A percentile compares a stretch with the other conserved stretches of the same genome.
These are phyloP conservation scores for Colletes collaris DNA, from an alignment of 2,888 invertebrate species.

Conservation along the genomic window DNA sequence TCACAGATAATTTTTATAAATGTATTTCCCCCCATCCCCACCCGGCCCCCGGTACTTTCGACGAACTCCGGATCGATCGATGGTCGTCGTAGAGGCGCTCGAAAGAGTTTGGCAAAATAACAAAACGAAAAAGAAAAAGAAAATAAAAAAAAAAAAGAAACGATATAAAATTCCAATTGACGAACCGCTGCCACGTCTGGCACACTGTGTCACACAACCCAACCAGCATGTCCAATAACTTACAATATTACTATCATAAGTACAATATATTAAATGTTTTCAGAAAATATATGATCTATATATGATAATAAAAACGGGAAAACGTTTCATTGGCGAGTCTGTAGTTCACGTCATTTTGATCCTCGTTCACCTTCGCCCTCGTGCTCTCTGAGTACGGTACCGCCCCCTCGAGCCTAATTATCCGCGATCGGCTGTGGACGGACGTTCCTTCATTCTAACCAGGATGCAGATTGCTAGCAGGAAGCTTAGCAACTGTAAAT, in stretches of 20 bases:
- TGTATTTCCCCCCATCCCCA: conserved; percentile 53
- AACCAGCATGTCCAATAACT: conserved; percentile 76
- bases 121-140: background rate
- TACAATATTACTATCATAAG: conserved; percentile 78
- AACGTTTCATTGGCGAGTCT: conserved; percentile 69
- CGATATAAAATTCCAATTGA: conserved; percentile 41
- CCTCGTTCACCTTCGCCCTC: conserved; percentile 38
- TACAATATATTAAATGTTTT: conserved; percentile 80
- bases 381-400: background rate
- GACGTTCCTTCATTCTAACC: conserved; percentile 17
- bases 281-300: conserved; percentile 80
- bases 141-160: conserved; percentile 5
- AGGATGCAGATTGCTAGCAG: conserved; percentile 33
- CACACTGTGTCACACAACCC: conserved; percentile 59
- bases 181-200: conserved; percentile 56
- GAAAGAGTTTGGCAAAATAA: background rate
- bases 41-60: background rate
- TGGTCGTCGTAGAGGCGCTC: conserved; percentile 42
- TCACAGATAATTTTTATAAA: conserved; percentile 65
- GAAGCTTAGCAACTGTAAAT: conserved; percentile 43
- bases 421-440: background rate
- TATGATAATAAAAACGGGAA: conserved; percentile 79
- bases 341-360: conserved; percentile 45
- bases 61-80: conserved; percentile 38
- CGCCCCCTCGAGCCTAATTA: too few species aligned